A percentile compares a stretch with the other conserved stretches of the same genome.
These are phyloP conservation scores for Eolophus roseicapilla DNA, from an alignment of 2,113 vertebrate genomes.

Conservation along the genomic window DNA sequence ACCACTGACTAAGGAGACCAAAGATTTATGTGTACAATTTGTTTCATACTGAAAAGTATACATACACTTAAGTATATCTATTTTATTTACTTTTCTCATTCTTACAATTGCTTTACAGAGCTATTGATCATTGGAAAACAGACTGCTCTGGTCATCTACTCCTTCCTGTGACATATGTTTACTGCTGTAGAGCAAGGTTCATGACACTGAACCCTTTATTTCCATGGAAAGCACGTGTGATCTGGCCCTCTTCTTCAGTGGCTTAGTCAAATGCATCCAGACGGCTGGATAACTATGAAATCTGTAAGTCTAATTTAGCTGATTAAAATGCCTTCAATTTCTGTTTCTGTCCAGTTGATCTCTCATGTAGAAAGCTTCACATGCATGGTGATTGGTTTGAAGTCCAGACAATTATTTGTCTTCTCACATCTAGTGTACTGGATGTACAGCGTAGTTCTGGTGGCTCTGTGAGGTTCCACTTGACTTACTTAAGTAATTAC, in stretches of 20 bases:
- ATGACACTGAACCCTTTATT: not conserved
- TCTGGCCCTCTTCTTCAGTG: not conserved
- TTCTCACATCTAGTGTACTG: not conserved
- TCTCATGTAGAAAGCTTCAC: not conserved
- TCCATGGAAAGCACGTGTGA: rapidly evolving
- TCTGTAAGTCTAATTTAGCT: not conserved
- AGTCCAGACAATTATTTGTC: not conserved
- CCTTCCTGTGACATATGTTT: not conserved
- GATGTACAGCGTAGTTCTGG: rapidly evolving
- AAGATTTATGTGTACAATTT: not conserved
- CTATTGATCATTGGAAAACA: not conserved
- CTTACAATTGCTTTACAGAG: not conserved
- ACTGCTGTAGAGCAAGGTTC: not conserved
- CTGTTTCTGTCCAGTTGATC: not conserved
- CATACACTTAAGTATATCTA: not conserved
- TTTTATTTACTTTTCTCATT: not conserved
- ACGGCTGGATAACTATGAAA: not conserved
- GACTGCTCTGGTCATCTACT: not conserved
- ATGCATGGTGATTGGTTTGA: not conserved
- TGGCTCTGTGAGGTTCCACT: not conserved
- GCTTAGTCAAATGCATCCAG: not conserved
- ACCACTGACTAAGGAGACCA: not conserved
- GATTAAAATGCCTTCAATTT: not conserved
- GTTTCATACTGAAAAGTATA: not conserved
- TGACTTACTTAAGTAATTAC: not conserved